These are phyloP conservation scores for Helobdella robusta DNA, from an alignment of 2,888 invertebrate species.

Conservation along the genomic window DNA sequence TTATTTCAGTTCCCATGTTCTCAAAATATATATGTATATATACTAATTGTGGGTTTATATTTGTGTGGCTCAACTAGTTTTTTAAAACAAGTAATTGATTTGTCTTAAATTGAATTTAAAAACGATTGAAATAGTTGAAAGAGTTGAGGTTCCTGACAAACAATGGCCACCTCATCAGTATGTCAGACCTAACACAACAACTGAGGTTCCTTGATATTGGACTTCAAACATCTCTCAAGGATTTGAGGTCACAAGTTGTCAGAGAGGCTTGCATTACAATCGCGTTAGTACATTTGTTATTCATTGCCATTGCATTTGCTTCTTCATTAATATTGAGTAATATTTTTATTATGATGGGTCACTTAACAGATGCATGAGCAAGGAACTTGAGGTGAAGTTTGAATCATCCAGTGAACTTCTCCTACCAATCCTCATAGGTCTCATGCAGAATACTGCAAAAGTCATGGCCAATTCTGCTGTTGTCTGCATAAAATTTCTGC, in stretches of 20 bases:
- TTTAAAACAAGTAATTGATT: neutral
- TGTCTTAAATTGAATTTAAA: no score
- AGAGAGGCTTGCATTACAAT: conserved; percentile 90
- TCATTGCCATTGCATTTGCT: neutral
- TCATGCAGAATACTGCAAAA: conserved; percentile 91
- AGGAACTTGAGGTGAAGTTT: conserved; percentile 70
- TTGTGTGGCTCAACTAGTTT: no score
- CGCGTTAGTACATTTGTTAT: conserved; percentile 55
- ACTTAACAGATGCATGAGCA: conserved; percentile 67
- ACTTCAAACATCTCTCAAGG: conserved; percentile 42
- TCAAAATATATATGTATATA: no score
- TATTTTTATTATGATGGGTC: neutral
- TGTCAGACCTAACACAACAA: conserved; percentile 63
- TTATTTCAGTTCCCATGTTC: no score
- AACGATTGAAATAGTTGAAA: no score
- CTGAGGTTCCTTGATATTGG: conserved; percentile 62
- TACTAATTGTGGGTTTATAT: no score
- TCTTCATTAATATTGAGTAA: neutral
- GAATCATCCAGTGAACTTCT: conserved; percentile 77
- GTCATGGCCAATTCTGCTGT: conserved; percentile 77
- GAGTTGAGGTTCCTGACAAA: conserved; percentile 72
- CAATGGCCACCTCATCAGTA: conserved; percentile 65
- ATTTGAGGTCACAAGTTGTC: conserved; percentile 70
- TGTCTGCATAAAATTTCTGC: conserved; percentile 75
- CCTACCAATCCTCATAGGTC: conserved; percentile 70